phyloP scores from a whole-genome alignment of 2,888 invertebrate genomes.

The Macrosiphum euphorbiae region DNA sequence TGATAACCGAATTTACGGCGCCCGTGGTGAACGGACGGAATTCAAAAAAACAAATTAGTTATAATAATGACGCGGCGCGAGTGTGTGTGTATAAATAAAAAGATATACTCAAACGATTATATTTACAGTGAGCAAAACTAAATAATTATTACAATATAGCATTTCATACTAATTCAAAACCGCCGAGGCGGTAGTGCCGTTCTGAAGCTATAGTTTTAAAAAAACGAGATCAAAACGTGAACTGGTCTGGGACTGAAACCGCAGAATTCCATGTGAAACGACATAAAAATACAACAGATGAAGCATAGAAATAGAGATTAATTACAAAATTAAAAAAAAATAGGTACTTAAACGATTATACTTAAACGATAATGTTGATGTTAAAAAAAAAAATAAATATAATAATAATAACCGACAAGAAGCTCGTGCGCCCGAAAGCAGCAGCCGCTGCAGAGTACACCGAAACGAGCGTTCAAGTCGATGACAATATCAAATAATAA shows the following conservation, averaged over 20 bases:
- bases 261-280: constrained; percentile 63
- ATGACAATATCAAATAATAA: constrained; percentile 12
- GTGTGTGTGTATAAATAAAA: constrained; percentile 26
- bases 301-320: constrained; percentile 57
- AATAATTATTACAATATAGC: constrained; percentile 50
- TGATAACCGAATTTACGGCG: background rate
- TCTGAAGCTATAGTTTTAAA: constrained; percentile 59
- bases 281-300: constrained; percentile 62
- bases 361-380: background rate
- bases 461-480: background rate
- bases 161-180: constrained; percentile 61
- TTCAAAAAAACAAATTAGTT: background rate
- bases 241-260: constrained; percentile 60
- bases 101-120: constrained; percentile 28
- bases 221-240: constrained; percentile 62
- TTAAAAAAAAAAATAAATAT: background rate
- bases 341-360: too few species aligned
- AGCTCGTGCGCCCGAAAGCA: background rate
- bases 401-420: background rate
- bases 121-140: constrained; percentile 53
- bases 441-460: background rate
- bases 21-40: background rate
- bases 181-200: constrained; percentile 19
- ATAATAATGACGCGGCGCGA: constrained; percentile 24
- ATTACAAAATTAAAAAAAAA: constrained; percentile 39